Evolutionary conservation across 2,888 invertebrate species (phyloP).

Genomic region (Drosophila anomalipes): DNA sequence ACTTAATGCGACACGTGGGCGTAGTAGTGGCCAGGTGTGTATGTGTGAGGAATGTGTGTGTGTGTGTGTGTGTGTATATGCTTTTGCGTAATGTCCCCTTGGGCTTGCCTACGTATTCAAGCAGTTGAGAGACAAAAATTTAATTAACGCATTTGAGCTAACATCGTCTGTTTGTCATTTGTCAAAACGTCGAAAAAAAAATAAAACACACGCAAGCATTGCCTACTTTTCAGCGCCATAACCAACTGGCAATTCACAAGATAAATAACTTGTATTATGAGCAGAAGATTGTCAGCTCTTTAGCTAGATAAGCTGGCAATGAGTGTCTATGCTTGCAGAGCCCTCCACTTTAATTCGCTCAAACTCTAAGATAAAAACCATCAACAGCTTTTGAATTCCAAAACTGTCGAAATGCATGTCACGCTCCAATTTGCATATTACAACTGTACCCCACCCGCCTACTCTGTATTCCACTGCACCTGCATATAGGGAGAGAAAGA

Average conservation of each 20-base stretch:
- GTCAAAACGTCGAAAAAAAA: conserved; percentile 25
- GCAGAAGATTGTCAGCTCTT: conserved; percentile 16
- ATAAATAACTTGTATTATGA: conserved; percentile 36
- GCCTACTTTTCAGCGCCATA: conserved; percentile 47
- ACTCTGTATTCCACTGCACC: conserved; percentile 22
- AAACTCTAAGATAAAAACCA: conserved; percentile 42
- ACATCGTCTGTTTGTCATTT: conserved; percentile 58
- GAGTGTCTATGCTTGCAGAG: neutral
- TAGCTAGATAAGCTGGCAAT: conserved; percentile 5
- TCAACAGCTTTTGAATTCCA: conserved; percentile 49
- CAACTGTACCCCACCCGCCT: conserved; percentile 34
- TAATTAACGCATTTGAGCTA: conserved; percentile 75
- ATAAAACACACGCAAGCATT: conserved; percentile 27
- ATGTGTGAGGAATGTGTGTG: conserved; percentile 3
- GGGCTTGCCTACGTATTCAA: conserved; percentile 58
- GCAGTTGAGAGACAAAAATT: conserved; percentile 70
- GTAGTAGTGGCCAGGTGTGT: conserved; percentile 1
- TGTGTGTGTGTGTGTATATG: conserved; percentile 5
- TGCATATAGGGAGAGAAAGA: conserved; percentile 4
- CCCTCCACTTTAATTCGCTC: conserved; percentile 17
- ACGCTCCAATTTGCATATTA: conserved; percentile 77
- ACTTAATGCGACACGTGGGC: conserved; percentile 47
- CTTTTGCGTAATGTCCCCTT: conserved; percentile 31
- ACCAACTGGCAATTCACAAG: conserved; percentile 27
- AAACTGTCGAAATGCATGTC: conserved; percentile 75